phyloP scores from a whole-genome alignment of 2,113 vertebrate species.

The Globicephala melas region DNA sequence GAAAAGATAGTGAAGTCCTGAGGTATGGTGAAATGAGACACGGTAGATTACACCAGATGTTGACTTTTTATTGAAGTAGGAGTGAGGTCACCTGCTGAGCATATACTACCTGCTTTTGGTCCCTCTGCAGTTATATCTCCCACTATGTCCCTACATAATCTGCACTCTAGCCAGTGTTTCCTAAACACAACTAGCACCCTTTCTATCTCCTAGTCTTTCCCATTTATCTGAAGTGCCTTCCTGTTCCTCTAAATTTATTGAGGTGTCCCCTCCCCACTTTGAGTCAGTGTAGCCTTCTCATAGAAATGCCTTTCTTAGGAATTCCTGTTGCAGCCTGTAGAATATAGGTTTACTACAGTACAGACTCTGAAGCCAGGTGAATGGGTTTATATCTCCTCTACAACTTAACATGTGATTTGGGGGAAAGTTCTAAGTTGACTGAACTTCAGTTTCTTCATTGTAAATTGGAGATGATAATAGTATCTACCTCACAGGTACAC shows the following conservation, averaged over 20 bases:
- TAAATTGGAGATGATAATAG: not conserved
- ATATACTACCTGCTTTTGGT: not conserved
- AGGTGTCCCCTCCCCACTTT: not conserved
- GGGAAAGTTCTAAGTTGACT: not conserved
- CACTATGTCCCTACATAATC: not conserved
- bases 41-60: not conserved
- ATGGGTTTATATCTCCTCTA: not conserved
- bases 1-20: not conserved
- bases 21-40: not conserved
- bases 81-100: not conserved
- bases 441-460: not conserved
- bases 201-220: not conserved
- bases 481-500: not conserved
- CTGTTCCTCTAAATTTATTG: not conserved
- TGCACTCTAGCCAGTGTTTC: not conserved
- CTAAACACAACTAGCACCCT: not conserved
- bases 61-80: not conserved
- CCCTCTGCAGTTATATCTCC: not conserved
- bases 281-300: not conserved
- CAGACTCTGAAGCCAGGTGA: not conserved
- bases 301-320: not conserved
- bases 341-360: not conserved
- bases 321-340: not conserved
- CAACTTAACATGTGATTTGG: not conserved
- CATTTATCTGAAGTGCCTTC: not conserved